Conservation (phyloP, 2,888 invertebrate genomes). For the Cryptosula pallasiana region DNA sequence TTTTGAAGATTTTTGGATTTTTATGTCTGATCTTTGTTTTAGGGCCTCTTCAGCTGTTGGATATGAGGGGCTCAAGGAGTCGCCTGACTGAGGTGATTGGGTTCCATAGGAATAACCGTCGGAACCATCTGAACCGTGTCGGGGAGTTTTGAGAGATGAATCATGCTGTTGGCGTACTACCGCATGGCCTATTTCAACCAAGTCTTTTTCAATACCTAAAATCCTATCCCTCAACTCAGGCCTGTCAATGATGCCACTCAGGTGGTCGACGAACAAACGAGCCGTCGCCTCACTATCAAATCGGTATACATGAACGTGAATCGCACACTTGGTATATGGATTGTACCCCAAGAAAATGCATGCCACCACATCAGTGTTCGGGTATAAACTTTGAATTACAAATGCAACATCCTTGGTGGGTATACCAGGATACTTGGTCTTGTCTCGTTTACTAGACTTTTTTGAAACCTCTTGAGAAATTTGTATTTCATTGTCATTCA, state of each 20-base stretch:
- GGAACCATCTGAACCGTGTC: background rate
- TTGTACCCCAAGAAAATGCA: constrained; percentile 88
- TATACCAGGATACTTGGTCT: constrained; percentile 70
- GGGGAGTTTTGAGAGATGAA: background rate
- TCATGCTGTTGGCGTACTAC: background rate
- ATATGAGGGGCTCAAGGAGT: constrained; percentile 30
- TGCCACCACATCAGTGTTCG: constrained; percentile 80
- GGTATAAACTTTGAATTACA: constrained; percentile 67
- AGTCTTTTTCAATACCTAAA: constrained; percentile 66
- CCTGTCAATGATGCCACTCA: constrained; percentile 72
- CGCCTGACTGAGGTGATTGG: constrained; percentile 27
- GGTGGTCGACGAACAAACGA: constrained; percentile 74
- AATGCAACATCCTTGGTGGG: constrained; percentile 60
- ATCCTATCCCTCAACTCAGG: constrained; percentile 83
- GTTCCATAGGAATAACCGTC: background rate
- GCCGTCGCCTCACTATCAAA: constrained; percentile 93
- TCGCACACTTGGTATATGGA: constrained; percentile 86
- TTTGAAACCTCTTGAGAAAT: constrained; percentile 74
- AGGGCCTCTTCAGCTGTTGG: constrained; percentile 30
- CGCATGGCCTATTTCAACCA: constrained; percentile 31
- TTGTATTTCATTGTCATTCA: constrained; percentile 81
- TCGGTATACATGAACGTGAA: constrained; percentile 90
- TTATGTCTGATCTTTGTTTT: background rate
- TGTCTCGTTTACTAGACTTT: constrained; percentile 47
- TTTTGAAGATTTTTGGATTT: constrained; percentile 25